A percentile compares a stretch with the other conserved stretches of the same genome.
These are phyloP conservation scores for Chymomyza costata DNA, from an alignment of 1,140 invertebrate species.

Conservation along the genomic window DNA sequence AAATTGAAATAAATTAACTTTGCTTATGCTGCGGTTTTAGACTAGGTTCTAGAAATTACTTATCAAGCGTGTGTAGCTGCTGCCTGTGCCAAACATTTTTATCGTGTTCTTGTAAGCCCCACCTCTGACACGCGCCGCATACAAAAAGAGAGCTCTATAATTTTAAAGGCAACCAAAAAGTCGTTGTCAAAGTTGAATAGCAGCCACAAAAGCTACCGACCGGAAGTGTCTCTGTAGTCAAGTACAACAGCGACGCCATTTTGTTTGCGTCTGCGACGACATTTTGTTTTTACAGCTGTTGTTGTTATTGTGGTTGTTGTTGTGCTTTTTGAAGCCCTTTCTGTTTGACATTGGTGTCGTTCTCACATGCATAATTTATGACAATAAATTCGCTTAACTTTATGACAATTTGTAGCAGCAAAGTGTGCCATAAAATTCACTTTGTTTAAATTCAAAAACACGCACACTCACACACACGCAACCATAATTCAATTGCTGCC, in stretches of 20 bases:
- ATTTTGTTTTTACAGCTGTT: slow-evolving; percentile 62
- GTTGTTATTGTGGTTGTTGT: slow-evolving; percentile 4
- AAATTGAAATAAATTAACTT: no score
- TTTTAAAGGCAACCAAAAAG: slow-evolving; percentile 58
- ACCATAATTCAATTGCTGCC: no score
- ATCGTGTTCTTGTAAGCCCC: no score
- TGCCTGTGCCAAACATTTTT: no score
- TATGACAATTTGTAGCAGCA: slow-evolving; percentile 70
- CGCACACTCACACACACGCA: background rate
- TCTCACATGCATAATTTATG: slow-evolving; percentile 65
- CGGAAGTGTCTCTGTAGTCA: no score
- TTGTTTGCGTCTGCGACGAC: slow-evolving; percentile 55
- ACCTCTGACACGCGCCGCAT: no score
- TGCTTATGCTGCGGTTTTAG: no score
- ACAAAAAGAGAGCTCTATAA: no score
- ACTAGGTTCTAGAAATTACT: no score
- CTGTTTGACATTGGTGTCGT: slow-evolving; percentile 19
- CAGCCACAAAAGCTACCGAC: no score
- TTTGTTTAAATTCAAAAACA: background rate
- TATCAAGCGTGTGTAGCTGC: no score
- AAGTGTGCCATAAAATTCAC: slow-evolving; percentile 57
- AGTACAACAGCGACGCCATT: slow-evolving; percentile 43
- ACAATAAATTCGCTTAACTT: slow-evolving; percentile 73
- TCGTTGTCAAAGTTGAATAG: slow-evolving; percentile 62
- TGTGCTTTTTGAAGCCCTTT: slow-evolving; percentile 13